Base-by-base conservation (phyloP, 2,113 vertebrate genomes). In the Nematolebias whitei region DNA sequence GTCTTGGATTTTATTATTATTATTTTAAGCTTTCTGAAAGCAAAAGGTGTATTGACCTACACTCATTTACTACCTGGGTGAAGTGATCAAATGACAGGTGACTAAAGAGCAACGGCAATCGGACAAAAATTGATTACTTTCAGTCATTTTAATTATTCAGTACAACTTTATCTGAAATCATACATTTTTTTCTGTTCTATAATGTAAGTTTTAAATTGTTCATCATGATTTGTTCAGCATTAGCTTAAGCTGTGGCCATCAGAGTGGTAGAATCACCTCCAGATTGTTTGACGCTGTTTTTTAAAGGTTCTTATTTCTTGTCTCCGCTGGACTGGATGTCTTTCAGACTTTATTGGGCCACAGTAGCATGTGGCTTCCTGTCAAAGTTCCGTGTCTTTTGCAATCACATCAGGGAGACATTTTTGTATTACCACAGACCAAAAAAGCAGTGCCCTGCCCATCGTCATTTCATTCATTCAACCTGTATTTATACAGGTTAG, bases 351-450 rank as follows among this genome's bases (percentile, higher is more conserved):
- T 70, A 89, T 48, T 83, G 23, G 57, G 69, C 7, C 59, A 54
- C 66, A 49, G 78, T 49, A 65, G 51, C 82, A 84, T 50, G 38
- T 75, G 70, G 74, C 47, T 53, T 52, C 74, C 73, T 67, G 65
- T 79, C 71, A 70, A 77, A 60, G 70, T 85, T 82, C 81, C 70
- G 51, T 79, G 82, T 63, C 66, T 87, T 68, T 59, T 45, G 57
- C 67, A 39, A 73, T 79, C 78, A 76, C 58, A 55, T 79, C 69
- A 71, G 41, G 66, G 74, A 78, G 81, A 58, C 73, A 60, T 74
- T 79, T 88, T 64, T 83, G 60, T 71, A 78, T 50, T 45, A 62
- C 38, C 7, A 9, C 56, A 52, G 64, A 78, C 60, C 56, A 49
- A 71, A 76, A 29, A 71, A 61, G 43, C 60, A 50, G 56, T 77